These are phyloP conservation scores for Gambusia affinis DNA, from an alignment of 2,113 vertebrate species.

Conservation along the genomic window DNA sequence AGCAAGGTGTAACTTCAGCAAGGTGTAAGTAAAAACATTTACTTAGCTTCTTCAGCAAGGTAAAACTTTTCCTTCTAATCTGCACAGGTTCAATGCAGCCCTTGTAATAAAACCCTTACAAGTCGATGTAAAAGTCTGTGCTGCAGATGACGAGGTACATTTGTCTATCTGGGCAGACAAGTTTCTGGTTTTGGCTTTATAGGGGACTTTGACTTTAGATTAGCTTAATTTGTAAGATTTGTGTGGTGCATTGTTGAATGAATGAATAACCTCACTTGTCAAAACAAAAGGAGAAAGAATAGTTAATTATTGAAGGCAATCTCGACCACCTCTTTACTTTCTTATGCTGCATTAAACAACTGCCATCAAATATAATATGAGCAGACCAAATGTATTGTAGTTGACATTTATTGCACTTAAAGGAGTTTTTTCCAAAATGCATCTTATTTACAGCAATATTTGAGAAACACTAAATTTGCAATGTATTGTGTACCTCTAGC, in stretches of 20 bases:
- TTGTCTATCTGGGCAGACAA: conserved; percentile 6
- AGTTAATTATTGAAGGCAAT: not conserved
- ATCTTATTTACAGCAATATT: no score
- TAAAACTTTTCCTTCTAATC: conserved; percentile 32
- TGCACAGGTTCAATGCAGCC: conserved; percentile 6
- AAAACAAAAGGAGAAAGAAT: not conserved
- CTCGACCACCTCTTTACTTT: no score
- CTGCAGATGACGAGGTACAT: conserved; percentile 10
- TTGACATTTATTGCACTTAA: no score
- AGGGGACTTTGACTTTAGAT: not conserved
- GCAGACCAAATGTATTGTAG: no score
- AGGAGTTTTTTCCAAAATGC: no score
- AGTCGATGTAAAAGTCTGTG: not conserved
- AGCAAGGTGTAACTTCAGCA: conserved; percentile 20
- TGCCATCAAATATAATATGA: no score
- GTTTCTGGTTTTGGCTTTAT: not conserved
- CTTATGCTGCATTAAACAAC: no score
- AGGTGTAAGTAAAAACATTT: not conserved
- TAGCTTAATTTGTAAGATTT: not conserved
- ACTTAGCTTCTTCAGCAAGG: conserved; percentile 15
- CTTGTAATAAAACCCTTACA: conserved; percentile 11
- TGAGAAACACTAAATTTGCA: no score
- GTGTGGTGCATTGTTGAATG: not conserved
- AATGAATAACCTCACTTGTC: conserved; percentile 3
- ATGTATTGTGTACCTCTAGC: no score